These are phyloP conservation scores for Ceratothoa steindachneri DNA, from an alignment of 2,888 invertebrate genomes.

Conservation along the genomic window DNA sequence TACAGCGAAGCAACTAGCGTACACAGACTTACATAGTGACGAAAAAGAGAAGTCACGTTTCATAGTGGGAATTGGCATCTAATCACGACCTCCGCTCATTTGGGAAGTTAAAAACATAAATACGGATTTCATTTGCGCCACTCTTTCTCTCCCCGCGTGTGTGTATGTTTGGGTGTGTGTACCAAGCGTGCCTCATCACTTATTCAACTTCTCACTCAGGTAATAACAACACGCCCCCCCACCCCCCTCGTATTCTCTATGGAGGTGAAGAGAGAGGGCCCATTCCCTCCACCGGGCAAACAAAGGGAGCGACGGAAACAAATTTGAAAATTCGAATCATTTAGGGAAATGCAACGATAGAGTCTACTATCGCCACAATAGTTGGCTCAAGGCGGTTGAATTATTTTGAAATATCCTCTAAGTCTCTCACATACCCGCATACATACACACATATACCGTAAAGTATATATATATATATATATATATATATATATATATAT, in stretches of 20 bases:
- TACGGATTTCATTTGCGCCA: too few species aligned
- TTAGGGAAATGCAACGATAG: neutral
- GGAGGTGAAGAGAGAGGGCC: too few species aligned
- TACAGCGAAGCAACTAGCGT: too few species aligned
- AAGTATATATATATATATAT: neutral
- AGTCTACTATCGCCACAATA: neutral
- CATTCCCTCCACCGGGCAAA: neutral
- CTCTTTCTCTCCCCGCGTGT: neutral
- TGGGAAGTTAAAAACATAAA: too few species aligned
- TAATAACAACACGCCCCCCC: neutral
- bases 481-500: neutral
- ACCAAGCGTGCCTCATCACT: neutral
- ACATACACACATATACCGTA: neutral
- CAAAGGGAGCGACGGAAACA: neutral
- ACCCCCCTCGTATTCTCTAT: neutral
- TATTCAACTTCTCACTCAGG: neutral
- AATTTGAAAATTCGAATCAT: conserved; percentile 10
- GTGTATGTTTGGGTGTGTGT: neutral
- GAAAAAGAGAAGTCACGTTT: too few species aligned
- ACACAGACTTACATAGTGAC: too few species aligned
- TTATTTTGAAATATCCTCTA: neutral
- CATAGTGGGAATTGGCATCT: too few species aligned
- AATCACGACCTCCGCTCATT: too few species aligned
- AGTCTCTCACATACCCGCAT: neutral
- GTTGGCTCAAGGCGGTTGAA: neutral